These are phyloP conservation scores for Drosophila orena DNA, from an alignment of 1,140 invertebrate genomes.

Conservation along the genomic window DNA sequence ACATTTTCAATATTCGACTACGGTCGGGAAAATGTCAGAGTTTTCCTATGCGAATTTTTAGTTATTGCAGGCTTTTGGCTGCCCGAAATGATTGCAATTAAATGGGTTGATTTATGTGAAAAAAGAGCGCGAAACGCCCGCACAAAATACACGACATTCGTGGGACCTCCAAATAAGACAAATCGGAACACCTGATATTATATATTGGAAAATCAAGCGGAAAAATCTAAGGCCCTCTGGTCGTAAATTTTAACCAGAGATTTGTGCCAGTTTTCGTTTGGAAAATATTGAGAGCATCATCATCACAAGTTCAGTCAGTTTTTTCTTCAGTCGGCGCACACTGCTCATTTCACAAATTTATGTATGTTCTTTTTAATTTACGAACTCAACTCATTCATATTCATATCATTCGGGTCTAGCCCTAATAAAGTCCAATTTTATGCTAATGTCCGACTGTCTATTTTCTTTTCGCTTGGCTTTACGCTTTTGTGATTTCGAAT, in stretches of 20 bases:
- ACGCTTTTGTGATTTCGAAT: not conserved
- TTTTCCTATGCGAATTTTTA: slow-evolving; percentile 39
- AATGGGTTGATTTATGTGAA: slow-evolving; percentile 71
- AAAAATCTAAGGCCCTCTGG: slow-evolving; percentile 49
- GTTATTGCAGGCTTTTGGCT: slow-evolving; percentile 18
- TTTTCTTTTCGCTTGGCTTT: slow-evolving; percentile 3
- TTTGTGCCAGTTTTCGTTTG: slow-evolving; percentile 64
- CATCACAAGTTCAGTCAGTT: slow-evolving; percentile 46
- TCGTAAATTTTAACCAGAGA: slow-evolving; percentile 55
- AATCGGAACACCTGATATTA: slow-evolving; percentile 69
- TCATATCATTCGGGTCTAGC: slow-evolving; percentile 45
- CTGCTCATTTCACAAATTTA: slow-evolving; percentile 46
- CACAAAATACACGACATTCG: slow-evolving; percentile 31
- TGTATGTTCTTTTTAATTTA: slow-evolving; percentile 68
- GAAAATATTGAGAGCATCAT: slow-evolving; percentile 56
- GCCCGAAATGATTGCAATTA: slow-evolving; percentile 76
- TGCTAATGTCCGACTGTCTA: slow-evolving; percentile 37
- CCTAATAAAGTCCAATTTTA: slow-evolving; percentile 59
- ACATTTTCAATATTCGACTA: slow-evolving; percentile 38
- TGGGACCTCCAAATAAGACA: slow-evolving; percentile 46
- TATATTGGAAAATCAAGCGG: slow-evolving; percentile 51
- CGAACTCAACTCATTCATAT: slow-evolving; percentile 63
- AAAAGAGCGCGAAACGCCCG: slow-evolving; percentile 45
- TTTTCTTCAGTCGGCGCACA: slow-evolving; percentile 32
- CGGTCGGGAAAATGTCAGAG: slow-evolving; percentile 56